Evolutionary conservation across 1,140 invertebrate genomes (phyloP).

Genomic region (Drosophila mayri): DNA sequence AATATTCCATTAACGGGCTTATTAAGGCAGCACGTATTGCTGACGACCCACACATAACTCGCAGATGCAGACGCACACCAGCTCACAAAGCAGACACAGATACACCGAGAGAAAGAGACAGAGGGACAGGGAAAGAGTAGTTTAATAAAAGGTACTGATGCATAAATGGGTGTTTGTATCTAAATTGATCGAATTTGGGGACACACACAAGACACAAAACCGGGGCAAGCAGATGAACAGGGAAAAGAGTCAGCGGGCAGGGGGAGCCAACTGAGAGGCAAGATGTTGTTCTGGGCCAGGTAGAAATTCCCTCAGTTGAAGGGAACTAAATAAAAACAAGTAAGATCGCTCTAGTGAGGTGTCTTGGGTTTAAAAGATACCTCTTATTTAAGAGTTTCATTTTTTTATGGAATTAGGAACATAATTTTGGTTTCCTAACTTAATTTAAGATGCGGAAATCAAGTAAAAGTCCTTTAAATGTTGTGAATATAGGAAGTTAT

Average conservation of each 20-base stretch:
- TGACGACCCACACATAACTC: slow-evolving; percentile 57
- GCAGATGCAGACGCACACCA: slow-evolving; percentile 8
- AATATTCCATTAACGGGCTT: slow-evolving; percentile 83
- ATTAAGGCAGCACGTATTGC: slow-evolving; percentile 78
- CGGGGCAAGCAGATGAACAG: slow-evolving; percentile 42
- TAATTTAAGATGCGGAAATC: neutral
- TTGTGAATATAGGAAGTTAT: neutral
- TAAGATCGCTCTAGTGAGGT: slow-evolving; percentile 2
- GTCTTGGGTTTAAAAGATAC: slow-evolving; percentile 3
- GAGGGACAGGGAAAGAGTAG: slow-evolving; percentile 40
- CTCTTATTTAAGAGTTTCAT: neutral
- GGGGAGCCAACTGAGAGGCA: slow-evolving; percentile 6
- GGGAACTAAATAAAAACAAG: slow-evolving; percentile 37
- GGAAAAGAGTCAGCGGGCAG: neutral
- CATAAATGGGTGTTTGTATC: slow-evolving; percentile 83
- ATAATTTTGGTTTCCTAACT: too few relatives aligned
- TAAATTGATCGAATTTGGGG: slow-evolving; percentile 83
- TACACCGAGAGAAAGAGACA: slow-evolving; percentile 10
- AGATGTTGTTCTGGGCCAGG: slow-evolving; percentile 53
- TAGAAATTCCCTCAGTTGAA: slow-evolving; percentile 71
- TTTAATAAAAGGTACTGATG: slow-evolving; percentile 84
- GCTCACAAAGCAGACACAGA: slow-evolving; percentile 2
- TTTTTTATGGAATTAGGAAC: too few relatives aligned
- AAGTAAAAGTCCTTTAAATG: neutral
- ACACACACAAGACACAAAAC: slow-evolving; percentile 65